Conservation (phyloP, 2,888 invertebrate genomes). For the Antheraea assamensis region DNA sequence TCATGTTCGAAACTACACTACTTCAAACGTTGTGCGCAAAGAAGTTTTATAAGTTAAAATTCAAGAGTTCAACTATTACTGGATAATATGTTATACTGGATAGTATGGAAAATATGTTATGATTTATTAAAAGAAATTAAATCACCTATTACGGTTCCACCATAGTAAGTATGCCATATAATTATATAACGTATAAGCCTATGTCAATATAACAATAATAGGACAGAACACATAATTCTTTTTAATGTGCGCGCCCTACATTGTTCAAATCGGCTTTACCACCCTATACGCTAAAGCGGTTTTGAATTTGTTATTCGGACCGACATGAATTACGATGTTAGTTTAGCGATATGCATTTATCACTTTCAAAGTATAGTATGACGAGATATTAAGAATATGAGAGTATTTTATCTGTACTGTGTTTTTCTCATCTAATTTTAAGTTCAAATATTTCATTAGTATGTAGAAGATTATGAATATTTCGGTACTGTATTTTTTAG, state of each 20-base stretch:
- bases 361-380: background rate
- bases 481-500: no score
- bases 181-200: background rate
- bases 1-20: no score
- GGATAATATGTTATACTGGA: no score
- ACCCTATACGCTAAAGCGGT: conserved; percentile 4
- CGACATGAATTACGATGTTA: conserved; percentile 1
- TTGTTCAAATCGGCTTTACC: background rate
- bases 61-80: background rate
- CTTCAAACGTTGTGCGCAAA: no score
- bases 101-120: no score
- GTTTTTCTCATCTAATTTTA: background rate
- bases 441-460: no score
- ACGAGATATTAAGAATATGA: background rate
- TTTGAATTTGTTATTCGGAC: conserved; percentile 2
- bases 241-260: background rate
- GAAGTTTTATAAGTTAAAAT: no score
- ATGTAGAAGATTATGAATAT: no score
- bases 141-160: background rate
- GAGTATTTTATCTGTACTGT: background rate
- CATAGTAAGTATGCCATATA: background rate
- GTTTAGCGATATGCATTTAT: background rate
- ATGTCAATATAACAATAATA: background rate
- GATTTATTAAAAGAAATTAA: background rate
- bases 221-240: background rate